Percentiles rank a stretch among this genome's conserved stretches.
Conservation (phyloP, 2,888 invertebrate species). For the Julus scandinavius region DNA sequence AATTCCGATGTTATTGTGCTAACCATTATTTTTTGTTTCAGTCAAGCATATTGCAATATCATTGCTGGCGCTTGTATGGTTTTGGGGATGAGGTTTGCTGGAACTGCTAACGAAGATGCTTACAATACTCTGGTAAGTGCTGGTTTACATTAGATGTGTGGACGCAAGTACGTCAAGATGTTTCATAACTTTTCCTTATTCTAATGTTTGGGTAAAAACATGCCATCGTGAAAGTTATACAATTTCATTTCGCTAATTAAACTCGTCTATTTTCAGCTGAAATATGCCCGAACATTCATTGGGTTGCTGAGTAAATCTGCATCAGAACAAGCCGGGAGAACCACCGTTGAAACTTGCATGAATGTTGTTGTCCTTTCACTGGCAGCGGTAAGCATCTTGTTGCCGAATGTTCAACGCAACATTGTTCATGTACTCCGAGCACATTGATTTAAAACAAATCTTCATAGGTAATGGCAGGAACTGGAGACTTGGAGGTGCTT, state of each 20-base stretch:
- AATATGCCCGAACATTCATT: conserved; percentile 78
- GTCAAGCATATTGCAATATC: conserved; percentile 97
- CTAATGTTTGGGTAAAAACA: no score
- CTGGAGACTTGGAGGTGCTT: conserved; percentile 85
- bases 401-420: neutral
- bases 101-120: conserved; percentile 85
- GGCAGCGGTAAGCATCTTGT: conserved; percentile 74
- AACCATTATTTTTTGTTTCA: conserved; percentile 65
- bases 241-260: no score
- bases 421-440: neutral
- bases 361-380: conserved; percentile 84
- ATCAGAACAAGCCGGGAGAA: conserved; percentile 88
- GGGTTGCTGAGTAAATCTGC: conserved; percentile 76
- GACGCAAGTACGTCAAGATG: no score
- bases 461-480: conserved; percentile 87
- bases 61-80: conserved; percentile 94
- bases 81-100: conserved; percentile 92
- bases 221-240: no score
- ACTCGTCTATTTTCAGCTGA: conserved; percentile 66
- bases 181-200: no score
- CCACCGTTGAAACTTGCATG: conserved; percentile 88
- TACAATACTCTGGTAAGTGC: conserved; percentile 74
- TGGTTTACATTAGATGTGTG: no score
- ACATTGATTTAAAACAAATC: neutral
- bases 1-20: conserved; percentile 3